phyloP scores from a whole-genome alignment of 1,140 invertebrate genomes.

The Doryteuthis pealeii region DNA sequence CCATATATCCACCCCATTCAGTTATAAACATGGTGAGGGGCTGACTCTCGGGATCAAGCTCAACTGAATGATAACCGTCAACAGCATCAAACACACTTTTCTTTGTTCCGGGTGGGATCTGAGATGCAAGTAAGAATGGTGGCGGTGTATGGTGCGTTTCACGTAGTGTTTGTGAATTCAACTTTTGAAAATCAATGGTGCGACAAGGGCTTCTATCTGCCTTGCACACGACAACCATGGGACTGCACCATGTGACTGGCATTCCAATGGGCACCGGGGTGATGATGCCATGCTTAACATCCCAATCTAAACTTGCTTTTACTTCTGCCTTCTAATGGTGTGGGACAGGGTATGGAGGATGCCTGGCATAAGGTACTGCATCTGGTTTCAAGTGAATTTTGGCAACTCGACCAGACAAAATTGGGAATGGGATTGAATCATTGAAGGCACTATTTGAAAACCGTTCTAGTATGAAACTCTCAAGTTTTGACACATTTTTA shows the following conservation, averaged over 20 bases:
- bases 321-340: conserved; percentile 25
- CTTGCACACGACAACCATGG: conserved; percentile 22
- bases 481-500: too few relatives aligned
- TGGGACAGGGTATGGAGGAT: conserved; percentile 24
- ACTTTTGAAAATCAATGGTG: conserved; percentile 15
- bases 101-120: conserved; percentile 18
- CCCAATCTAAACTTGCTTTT: conserved; percentile 9
- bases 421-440: too few relatives aligned
- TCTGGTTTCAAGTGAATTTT: background rate
- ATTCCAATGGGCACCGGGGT: conserved; percentile 13
- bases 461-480: too few relatives aligned
- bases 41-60: conserved; percentile 24
- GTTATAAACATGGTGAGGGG: conserved; percentile 32
- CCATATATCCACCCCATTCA: conserved; percentile 37
- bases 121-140: conserved; percentile 22
- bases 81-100: conserved; percentile 29
- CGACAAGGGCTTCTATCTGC: conserved; percentile 24
- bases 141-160: conserved; percentile 23
- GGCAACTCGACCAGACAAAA: too few relatives aligned
- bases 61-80: conserved; percentile 30
- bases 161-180: conserved; percentile 19
- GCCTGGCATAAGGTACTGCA: conserved; percentile 17
- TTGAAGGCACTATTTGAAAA: too few relatives aligned
- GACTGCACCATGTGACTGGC: conserved; percentile 11
- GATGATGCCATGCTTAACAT: conserved; percentile 15